Evolutionary conservation across 2,888 invertebrate genomes (phyloP), one percentile per base, ranked within the genome.

Genomic region (Ischnura elegans): DNA sequence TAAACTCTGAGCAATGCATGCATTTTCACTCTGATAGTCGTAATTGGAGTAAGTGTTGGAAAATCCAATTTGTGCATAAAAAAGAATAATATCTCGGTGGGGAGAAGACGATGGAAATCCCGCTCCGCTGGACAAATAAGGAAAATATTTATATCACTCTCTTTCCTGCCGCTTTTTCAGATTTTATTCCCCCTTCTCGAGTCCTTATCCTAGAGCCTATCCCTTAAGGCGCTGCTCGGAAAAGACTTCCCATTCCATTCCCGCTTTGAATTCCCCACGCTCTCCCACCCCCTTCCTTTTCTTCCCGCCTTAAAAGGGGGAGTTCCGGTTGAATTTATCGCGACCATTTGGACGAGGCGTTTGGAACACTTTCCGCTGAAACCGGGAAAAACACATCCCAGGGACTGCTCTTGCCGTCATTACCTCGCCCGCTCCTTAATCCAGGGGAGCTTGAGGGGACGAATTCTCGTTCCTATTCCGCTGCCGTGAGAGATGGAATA

Each of bases 361-460:
- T 51, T 36, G 86, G 86, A 86, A 86, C 86, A 46, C 86, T 46
- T 46, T 86, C 86, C 43, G 45, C 46, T 43, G 86, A 86, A 86
- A 86, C 86, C 25, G 86, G 86, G n/a, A 86, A 86, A 86, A 86
- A 86, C 45, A 86, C 86, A 86, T 86, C 76, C 76, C 86, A 19
- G 4, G 19, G n/a, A 19, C 86, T 86, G 45, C n/a, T 25, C 43
- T 19, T 19, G 13, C 16, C 21, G 29, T 19, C 43, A 43, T 16
- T 1, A 21, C 86, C 86, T 45, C 13, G 21, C 86, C n/a, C n/a
- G n/a, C 86, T 25, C 25, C 86, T 86, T 87, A 87, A 42, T 61
- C 36, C 87, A 13, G 36, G 76, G 25, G 25, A 76, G 36, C 36
- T 76, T 76, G 36, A 76, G 76, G 76, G 76, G 76, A 16, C 76